These are phyloP conservation scores for Dorcus hopei DNA, from an alignment of 2,888 invertebrate species.

Conservation along the genomic window DNA sequence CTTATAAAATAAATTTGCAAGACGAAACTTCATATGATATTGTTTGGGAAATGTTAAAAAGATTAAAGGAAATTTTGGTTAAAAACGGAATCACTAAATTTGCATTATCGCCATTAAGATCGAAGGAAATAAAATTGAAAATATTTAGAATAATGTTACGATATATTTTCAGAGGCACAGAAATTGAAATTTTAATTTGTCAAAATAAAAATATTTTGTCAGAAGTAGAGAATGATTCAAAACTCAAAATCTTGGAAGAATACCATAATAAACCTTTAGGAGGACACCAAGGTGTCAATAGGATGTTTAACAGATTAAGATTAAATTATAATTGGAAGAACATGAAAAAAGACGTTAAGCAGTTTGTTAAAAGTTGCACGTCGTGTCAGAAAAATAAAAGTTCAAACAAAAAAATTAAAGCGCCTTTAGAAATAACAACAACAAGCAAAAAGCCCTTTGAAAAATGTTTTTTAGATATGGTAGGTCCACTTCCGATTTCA, in stretches of 20 bases:
- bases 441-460: constrained; percentile 33
- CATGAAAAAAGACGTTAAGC: constrained; percentile 18
- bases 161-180: constrained; percentile 13
- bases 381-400: constrained; percentile 17
- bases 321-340: constrained; percentile 15
- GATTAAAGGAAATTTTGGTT: too few species aligned
- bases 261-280: constrained; percentile 9
- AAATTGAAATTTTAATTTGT: constrained; percentile 9
- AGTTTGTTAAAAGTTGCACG: constrained; percentile 15
- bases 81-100: too few species aligned
- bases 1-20: too few species aligned
- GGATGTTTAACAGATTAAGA: constrained; percentile 13
- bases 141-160: constrained; percentile 10
- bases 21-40: too few species aligned
- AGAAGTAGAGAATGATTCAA: neutral
- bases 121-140: constrained; percentile 4
- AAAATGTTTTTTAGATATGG: constrained; percentile 33
- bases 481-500: constrained; percentile 32
- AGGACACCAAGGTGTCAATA: constrained; percentile 13
- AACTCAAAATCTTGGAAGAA: constrained; percentile 10
- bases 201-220: neutral
- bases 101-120: too few species aligned
- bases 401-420: constrained; percentile 29
- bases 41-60: too few species aligned
- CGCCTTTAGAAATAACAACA: constrained; percentile 37